Percentiles rank a stretch among this genome's conserved stretches.
Conservation (phyloP, 2,797 vertebrate species). For the Enteromius unitaeniatus region DNA sequence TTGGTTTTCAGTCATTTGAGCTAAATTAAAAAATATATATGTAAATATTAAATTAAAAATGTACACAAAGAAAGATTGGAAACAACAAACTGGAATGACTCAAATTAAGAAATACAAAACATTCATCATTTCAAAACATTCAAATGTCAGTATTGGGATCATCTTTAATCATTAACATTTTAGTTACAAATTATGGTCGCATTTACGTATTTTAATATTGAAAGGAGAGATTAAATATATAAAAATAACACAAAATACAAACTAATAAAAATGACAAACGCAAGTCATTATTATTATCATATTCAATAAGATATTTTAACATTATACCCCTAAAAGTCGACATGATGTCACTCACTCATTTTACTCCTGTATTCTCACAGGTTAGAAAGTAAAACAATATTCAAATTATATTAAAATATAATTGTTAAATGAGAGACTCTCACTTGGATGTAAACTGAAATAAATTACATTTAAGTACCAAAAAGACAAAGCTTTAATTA, state of each 20-base stretch:
- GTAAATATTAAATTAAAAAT: no score
- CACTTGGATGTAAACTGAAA: background rate
- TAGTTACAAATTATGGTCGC: background rate
- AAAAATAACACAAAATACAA: background rate
- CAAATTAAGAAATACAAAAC: no score
- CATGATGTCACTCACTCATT: background rate
- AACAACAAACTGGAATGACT: no score
- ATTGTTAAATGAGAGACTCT: background rate
- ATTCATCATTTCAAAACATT: no score
- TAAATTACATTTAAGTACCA: background rate
- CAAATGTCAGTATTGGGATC: no score
- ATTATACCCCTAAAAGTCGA: background rate
- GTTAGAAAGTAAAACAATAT: background rate
- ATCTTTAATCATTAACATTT: no score
- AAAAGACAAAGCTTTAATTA: background rate
- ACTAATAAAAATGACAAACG: background rate
- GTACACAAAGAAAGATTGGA: no score
- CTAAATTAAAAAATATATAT: no score
- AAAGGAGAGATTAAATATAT: background rate
- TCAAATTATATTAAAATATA: background rate
- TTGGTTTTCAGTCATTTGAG: no score
- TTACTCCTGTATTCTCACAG: background rate
- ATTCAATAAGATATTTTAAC: background rate
- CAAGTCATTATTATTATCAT: background rate
- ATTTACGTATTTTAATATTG: background rate